Evolutionary conservation across 2,888 invertebrate genomes (phyloP).

Genomic region (Mantis religiosa): DNA sequence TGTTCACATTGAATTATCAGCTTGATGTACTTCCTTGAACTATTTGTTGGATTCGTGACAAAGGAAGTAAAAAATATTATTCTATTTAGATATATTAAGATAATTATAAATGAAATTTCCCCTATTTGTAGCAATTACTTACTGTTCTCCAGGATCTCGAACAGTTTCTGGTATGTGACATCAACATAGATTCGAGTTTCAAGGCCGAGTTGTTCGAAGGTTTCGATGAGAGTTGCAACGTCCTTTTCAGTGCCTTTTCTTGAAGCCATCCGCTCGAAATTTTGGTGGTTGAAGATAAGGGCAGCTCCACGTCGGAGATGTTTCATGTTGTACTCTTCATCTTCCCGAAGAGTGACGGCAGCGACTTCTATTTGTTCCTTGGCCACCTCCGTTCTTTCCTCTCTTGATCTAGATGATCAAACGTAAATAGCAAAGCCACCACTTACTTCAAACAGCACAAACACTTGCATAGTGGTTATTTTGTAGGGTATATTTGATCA

Average conservation of each 20-base stretch:
- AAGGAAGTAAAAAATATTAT: too few relatives aligned
- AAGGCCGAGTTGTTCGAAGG: slow-evolving; percentile 47
- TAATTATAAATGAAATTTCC: too few relatives aligned
- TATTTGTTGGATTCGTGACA: too few relatives aligned
- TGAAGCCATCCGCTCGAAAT: slow-evolving; percentile 44
- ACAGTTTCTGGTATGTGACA: slow-evolving; percentile 45
- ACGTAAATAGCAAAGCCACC: background rate
- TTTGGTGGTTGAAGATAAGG: slow-evolving; percentile 56
- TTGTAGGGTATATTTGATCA: too few relatives aligned
- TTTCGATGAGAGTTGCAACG: slow-evolving; percentile 46
- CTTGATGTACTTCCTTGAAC: too few relatives aligned
- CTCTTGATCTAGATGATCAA: background rate
- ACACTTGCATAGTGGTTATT: too few relatives aligned
- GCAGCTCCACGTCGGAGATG: slow-evolving; percentile 51
- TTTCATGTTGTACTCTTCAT: slow-evolving; percentile 49
- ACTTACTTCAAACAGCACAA: too few relatives aligned
- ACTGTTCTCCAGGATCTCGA: background rate
- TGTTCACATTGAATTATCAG: too few relatives aligned
- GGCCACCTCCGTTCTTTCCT: background rate
- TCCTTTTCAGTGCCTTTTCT: slow-evolving; percentile 57
- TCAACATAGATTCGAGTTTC: slow-evolving; percentile 48
- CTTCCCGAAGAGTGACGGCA: slow-evolving; percentile 16
- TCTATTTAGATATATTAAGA: too few relatives aligned
- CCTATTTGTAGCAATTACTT: background rate
- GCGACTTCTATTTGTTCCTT: background rate